Conservation (phyloP, 2,888 invertebrate species). For the Xanthia icteritia region DNA sequence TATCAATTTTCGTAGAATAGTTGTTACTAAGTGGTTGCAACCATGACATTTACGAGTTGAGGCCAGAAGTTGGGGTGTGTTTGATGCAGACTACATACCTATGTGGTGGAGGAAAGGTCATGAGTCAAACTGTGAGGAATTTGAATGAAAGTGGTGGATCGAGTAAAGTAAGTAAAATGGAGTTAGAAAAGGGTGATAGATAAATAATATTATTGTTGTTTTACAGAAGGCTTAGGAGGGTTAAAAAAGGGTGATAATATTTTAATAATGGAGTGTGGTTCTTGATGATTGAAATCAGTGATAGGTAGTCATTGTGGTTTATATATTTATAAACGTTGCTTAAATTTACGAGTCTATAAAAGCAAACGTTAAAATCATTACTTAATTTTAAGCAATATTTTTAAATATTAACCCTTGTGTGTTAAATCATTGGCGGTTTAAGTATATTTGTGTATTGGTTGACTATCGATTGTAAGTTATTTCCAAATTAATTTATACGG, state of each 20-base stretch:
- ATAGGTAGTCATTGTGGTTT: neutral
- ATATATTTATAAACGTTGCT: neutral
- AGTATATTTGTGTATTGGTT: too few relatives aligned
- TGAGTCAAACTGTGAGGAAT: neutral
- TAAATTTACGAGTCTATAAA: too few relatives aligned
- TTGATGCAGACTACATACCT: neutral
- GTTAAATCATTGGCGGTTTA: too few relatives aligned
- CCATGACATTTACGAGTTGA: conserved; percentile 24
- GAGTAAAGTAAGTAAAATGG: neutral
- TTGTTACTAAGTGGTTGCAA: neutral
- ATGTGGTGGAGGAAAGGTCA: neutral
- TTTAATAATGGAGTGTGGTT: neutral
- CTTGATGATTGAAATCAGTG: neutral
- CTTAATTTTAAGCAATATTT: too few relatives aligned
- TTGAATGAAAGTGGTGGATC: neutral
- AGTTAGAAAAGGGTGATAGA: too few relatives aligned
- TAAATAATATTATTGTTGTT: too few relatives aligned
- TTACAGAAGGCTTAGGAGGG: too few relatives aligned
- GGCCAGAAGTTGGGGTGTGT: neutral
- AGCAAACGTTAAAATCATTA: too few relatives aligned
- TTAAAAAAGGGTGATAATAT: too few relatives aligned
- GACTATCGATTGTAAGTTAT: too few relatives aligned
- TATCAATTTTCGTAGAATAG: conserved; percentile 1
- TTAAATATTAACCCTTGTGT: too few relatives aligned
- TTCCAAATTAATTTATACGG: too few relatives aligned